A percentile compares a stretch with the other conserved stretches of the same genome.
These are phyloP conservation scores for Leucopsar rothschildi DNA, from an alignment of 2,113 vertebrate species.

Conservation along the genomic window DNA sequence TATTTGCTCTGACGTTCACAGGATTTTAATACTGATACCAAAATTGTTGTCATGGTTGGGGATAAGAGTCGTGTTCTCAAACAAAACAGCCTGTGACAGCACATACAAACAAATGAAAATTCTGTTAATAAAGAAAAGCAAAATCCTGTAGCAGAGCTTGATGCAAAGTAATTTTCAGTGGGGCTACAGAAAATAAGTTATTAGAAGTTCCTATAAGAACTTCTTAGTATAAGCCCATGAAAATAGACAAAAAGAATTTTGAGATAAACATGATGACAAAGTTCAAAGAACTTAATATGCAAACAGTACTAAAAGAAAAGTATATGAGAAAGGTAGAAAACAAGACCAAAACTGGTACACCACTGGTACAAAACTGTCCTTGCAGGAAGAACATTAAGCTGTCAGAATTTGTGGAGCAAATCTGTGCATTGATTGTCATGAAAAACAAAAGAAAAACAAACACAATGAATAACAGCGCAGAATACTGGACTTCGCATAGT, in stretches of 20 bases:
- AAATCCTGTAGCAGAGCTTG: neutral
- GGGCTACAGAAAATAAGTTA: neutral
- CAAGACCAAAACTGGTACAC: neutral
- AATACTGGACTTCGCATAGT: neutral
- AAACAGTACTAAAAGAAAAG: neutral
- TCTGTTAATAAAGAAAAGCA: neutral
- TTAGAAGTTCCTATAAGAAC: neutral
- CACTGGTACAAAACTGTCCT: neutral
- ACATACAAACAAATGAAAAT: neutral
- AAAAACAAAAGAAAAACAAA: neutral
- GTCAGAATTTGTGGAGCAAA: neutral
- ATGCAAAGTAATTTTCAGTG: neutral
- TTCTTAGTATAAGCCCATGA: neutral
- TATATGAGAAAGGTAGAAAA: neutral
- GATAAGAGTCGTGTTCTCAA: neutral
- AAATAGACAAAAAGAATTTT: neutral
- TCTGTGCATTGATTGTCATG: neutral
- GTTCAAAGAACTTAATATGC: neutral
- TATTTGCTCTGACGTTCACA: neutral
- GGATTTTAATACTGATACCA: neutral
- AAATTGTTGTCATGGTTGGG: neutral
- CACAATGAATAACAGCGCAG: neutral
- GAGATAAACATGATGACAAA: neutral
- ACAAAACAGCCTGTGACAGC: neutral
- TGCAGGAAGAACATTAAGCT: neutral